These are phyloP conservation scores for Channallabes apus DNA, from an alignment of 2,797 vertebrate species.

Conservation along the genomic window DNA sequence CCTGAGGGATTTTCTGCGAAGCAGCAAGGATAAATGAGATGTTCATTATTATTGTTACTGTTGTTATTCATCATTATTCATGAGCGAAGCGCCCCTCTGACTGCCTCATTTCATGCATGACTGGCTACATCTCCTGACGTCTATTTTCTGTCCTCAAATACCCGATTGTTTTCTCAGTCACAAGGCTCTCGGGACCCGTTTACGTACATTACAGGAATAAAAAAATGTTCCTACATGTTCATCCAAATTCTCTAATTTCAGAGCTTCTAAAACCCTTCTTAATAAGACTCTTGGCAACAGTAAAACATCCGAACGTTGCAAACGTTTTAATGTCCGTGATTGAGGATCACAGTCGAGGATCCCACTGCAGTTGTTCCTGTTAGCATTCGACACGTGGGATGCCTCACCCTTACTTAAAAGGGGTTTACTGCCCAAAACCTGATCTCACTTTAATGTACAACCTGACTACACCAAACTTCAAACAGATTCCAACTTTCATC, in stretches of 20 bases:
- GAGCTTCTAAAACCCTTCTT: background rate
- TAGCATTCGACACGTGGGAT: no score
- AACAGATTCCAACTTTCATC: no score
- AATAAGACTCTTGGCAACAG: no score
- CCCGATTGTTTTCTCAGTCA: background rate
- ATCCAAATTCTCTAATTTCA: background rate
- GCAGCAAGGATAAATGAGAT: background rate
- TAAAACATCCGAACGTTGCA: no score
- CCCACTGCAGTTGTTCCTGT: no score
- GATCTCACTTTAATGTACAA: no score
- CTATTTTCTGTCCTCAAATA: background rate
- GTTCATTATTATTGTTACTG: background rate
- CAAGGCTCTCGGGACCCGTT: background rate
- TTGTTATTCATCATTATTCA: background rate
- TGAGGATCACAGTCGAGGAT: no score
- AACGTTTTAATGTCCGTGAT: no score
- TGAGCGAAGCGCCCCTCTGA: background rate
- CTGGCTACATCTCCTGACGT: background rate
- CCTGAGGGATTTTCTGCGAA: background rate
- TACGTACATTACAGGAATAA: background rate
- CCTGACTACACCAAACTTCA: no score
- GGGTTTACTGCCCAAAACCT: no score
- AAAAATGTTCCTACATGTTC: background rate
- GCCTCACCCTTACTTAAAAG: no score
- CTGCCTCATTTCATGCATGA: background rate